Base-by-base conservation (phyloP, 2,113 vertebrate species). In the Cheirogaleus medius region DNA sequence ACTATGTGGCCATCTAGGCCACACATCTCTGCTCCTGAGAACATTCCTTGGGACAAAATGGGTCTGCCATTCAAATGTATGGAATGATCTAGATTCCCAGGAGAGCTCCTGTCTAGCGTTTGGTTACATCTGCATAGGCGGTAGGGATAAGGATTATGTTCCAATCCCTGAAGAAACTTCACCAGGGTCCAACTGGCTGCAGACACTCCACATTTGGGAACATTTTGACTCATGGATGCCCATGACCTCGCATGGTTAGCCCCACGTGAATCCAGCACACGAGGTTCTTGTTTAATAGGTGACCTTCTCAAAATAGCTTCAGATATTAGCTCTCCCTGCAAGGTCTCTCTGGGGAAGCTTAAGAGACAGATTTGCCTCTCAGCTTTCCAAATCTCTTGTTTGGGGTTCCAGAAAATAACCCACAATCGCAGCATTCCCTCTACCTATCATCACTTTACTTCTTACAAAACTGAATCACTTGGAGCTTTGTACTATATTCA, bases 391-490 rank as follows among this genome's bases (percentile, higher is more conserved):
- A 86, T 93, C 88, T 54, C 56, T 96, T 91, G 83, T 84, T 90
- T 92, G 52, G 39, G 64, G 39, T 87, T 94, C 95, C 84, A 94
- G 71, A 84, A 97, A 94, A 73, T 29, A 88, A 44, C 39, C 90
- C 49, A 47, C 42, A 74, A 86, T 71, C 87, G 71, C 58, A 77
- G 84, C 78, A 76, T 74, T 96, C 85, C 60, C 68, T 69, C 81
- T 47, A 90, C 85, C 95, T 94, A 91, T 96, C 97, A 97, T 87
- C 96, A 47, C 94, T 90, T 90, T 29, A 47, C 94, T 88, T 89
- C 63, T 91, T 2, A 89, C 49, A 97, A 85, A 94, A 52, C 63
- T 96, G 82, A 90, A 91, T 92, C 84, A 96, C 90, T 92, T 88
- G 82, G 88, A 92, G 87, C 71, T 92, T 87, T 96, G 39, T 76